Evolutionary conservation across 35 echinoderm and acorn worm species (phyloP).

Genomic region (Anneissia japonica): DNA sequence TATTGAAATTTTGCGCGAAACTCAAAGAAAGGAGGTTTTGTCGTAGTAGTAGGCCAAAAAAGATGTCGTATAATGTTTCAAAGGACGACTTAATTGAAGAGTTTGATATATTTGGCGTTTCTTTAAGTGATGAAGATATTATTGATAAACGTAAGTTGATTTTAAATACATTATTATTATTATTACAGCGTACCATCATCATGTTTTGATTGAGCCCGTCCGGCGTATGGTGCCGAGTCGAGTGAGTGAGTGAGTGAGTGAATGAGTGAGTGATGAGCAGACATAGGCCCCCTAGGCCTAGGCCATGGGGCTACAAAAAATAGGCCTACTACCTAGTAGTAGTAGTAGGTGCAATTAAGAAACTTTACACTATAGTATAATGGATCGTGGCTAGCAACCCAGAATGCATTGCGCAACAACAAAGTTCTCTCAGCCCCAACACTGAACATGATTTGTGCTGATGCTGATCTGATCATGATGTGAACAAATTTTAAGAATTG

Average conservation of each 20-base stretch:
- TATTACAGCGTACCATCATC: background rate
- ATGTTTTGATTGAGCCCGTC: background rate
- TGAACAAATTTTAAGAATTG: no score
- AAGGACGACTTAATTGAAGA: conserved; percentile 55
- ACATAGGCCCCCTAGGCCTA: background rate
- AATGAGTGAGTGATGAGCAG: background rate
- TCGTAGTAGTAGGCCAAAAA: no score
- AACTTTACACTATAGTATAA: no score
- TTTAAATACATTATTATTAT: background rate
- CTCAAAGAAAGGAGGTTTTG: no score
- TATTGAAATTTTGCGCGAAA: no score
- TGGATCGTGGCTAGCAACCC: no score
- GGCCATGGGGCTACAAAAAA: background rate
- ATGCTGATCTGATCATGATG: no score
- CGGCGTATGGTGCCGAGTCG: background rate
- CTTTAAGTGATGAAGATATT: conserved; percentile 38
- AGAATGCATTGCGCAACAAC: no score
- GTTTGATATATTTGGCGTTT: conserved; percentile 60
- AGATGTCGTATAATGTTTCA: conserved; percentile 1
- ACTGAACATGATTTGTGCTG: no score
- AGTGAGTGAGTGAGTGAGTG: background rate
- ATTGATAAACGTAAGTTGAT: conserved; percentile 65
- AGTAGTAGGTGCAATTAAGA: background rate
- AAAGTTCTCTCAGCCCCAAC: no score
- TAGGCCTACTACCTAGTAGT: background rate